Base-by-base conservation (phyloP, 2,113 vertebrate genomes). In the Protobothrops mucrosquamatus region DNA sequence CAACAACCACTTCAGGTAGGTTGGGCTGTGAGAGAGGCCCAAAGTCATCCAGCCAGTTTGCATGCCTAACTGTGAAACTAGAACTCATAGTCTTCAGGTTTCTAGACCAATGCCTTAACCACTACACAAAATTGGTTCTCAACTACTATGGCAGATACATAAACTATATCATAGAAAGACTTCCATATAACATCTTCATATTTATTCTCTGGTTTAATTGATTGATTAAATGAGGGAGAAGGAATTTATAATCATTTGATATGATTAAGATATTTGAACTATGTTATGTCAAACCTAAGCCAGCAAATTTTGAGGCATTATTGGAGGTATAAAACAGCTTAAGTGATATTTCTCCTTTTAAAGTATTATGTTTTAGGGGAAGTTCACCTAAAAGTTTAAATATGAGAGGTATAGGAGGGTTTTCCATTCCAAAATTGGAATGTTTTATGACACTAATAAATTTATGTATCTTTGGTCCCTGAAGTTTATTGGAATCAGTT, bases 361-460 rank as follows among this genome's bases (percentile, higher is more conserved):
- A 89, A 85, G 48, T 69, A 86, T 23, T 54, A 34, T 24, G 81
- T 86, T 88, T 92, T 94, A 56, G 22, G 86, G 15, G 81, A 95
- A 87, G 18, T 55, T 46, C 15, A 92, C 29, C 3, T 51, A 89
- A 26, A n/a, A 34, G 74, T 56, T 46, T 94, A 95, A 94, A 85
- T 89, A 92, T 6, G 1, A 85, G 34, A 85, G 29, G 29, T 15
- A 26, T n/a, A 12, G 29, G 29, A 5, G 3, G 92, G 94, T 95
- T 92, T 88, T 94, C 54, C 34, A 12, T 87, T 94, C 22, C 34
- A 34, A 56, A 85, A 43, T 61, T 74, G 29, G 91, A 86, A 91
- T 90, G 46, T 74, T 95, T 85, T 86, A 61, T 91, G 91, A 88
- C 94, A 96, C 85, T 96, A 95, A 96, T 96, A 94, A 93, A 92